Conservation (phyloP, 1,140 invertebrate species). For the Monomorium pharaonis region DNA sequence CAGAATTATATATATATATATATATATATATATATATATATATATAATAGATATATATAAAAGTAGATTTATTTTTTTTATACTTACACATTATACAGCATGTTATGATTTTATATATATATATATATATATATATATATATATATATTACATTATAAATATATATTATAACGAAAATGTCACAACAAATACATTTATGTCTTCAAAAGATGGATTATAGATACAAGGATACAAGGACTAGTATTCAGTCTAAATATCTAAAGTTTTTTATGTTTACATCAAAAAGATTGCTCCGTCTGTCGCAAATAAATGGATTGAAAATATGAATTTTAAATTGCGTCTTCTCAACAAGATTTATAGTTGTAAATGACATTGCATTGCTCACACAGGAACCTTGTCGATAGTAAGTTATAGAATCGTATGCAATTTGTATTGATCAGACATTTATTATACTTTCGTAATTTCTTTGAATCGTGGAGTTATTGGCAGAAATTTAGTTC, state of each 20-base stretch:
- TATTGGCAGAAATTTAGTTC: not conserved
- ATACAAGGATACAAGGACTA: no score
- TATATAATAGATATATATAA: no score
- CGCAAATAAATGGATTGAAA: conserved; percentile 23
- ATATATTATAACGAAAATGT: not conserved
- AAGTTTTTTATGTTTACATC: not conserved
- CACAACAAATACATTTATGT: not conserved
- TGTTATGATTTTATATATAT: no score
- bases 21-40: not conserved
- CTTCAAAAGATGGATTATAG: not conserved
- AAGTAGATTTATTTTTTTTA: no score
- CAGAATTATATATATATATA: not conserved
- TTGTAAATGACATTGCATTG: not conserved
- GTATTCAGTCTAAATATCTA: not conserved
- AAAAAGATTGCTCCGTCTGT: not conserved
- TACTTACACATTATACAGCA: no score
- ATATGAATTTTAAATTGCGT: conserved; percentile 39
- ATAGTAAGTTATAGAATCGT: conserved; percentile 36
- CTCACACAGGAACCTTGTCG: conserved; percentile 5
- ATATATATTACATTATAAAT: not conserved
- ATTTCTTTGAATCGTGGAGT: not conserved
- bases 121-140: not conserved
- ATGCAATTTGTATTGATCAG: conserved; percentile 44
- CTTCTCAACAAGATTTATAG: conserved; percentile 41
- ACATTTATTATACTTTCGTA: conserved; percentile 4